phyloP scores from a whole-genome alignment of 2,113 vertebrate species.

The Burhinus oedicnemus region DNA sequence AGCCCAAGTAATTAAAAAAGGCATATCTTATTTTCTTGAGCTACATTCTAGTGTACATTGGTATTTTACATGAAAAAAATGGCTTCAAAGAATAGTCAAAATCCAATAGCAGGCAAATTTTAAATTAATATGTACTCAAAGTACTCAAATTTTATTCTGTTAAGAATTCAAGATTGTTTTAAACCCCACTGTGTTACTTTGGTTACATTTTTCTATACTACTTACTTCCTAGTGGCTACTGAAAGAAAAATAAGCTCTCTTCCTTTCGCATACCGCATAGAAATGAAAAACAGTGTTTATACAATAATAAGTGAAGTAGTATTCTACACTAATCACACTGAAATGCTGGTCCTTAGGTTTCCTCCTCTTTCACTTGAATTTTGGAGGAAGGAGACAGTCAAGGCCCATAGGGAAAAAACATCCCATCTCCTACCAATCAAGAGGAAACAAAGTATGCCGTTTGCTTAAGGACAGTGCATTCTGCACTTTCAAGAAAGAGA shows the following conservation, averaged over 20 bases:
- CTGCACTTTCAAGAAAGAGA: not conserved
- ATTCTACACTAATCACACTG: not conserved
- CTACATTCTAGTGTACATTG: not conserved
- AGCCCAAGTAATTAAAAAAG: not conserved
- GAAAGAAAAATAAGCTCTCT: not conserved
- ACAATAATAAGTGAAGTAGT: not conserved
- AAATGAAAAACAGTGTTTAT: not conserved
- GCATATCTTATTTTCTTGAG: not conserved
- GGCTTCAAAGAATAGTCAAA: not conserved
- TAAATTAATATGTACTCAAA: not conserved
- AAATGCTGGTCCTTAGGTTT: not conserved
- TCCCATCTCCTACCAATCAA: not conserved
- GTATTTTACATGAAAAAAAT: not conserved
- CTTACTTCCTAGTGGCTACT: not conserved
- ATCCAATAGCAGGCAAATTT: not conserved
- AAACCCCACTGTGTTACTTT: not conserved
- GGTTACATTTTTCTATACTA: not conserved
- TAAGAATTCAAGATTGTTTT: not conserved
- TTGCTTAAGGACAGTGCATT: not conserved
- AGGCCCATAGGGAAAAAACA: not conserved
- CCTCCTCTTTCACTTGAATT: not conserved
- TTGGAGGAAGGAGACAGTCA: not conserved
- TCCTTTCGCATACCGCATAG: not conserved
- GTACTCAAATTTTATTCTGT: not conserved
- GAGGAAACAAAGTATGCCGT: not conserved